These are phyloP conservation scores for Heliconius congener DNA, from an alignment of 1,140 invertebrate species.

Conservation along the genomic window DNA sequence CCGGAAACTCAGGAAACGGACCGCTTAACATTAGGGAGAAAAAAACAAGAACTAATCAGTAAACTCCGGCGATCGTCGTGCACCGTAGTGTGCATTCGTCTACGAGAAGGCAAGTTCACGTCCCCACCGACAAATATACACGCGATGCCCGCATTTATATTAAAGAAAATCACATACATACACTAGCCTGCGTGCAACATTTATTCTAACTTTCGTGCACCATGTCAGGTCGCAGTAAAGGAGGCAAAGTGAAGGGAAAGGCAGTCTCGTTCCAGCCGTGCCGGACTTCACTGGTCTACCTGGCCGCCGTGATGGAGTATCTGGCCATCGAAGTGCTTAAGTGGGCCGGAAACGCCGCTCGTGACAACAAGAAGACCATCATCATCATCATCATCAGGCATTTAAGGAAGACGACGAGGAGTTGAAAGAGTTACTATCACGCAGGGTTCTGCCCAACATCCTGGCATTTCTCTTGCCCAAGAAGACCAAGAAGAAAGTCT, in stretches of 20 bases:
- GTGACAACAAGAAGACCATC: constrained; percentile 83
- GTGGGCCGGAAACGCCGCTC: constrained; percentile 89
- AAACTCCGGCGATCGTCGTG: too few species aligned
- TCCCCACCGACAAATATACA: too few species aligned
- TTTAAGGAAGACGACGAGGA: constrained; percentile 87
- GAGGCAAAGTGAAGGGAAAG: constrained; percentile 51
- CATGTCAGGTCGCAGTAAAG: constrained; percentile 42
- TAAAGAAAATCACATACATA: too few species aligned
- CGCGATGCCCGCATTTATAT: too few species aligned
- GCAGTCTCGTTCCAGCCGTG: constrained; percentile 56
- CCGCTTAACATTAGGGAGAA: too few species aligned
- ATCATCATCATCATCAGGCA: constrained; percentile 93
- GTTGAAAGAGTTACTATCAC: constrained; percentile 93
- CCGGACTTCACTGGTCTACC: constrained; percentile 81
- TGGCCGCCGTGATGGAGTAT: constrained; percentile 84
- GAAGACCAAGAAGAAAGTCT: constrained; percentile 69
- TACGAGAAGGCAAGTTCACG: too few species aligned
- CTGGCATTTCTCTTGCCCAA: constrained; percentile 55
- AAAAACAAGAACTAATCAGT: too few species aligned
- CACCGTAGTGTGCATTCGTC: too few species aligned
- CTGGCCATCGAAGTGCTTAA: constrained; percentile 85
- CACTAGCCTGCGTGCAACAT: too few species aligned
- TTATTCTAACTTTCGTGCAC: neutral
- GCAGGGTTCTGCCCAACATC: constrained; percentile 90
- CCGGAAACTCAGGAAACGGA: too few species aligned